A percentile compares a stretch with the other conserved stretches of the same genome.
phyloP scores from a whole-genome alignment of 2,113 vertebrate genomes.

The Alligator sinensis region DNA sequence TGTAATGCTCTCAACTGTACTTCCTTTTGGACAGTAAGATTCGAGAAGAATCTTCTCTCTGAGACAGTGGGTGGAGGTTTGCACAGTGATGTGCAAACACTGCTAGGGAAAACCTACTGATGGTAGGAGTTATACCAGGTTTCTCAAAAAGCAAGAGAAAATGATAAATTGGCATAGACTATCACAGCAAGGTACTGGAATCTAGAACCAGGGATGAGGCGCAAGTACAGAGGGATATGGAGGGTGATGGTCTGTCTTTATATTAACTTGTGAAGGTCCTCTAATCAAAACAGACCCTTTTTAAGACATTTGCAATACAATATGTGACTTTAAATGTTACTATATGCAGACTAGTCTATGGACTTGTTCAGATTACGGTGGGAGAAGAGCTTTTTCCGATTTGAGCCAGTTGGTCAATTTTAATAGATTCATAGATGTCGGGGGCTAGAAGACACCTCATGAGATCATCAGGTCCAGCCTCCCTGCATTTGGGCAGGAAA shows the following conservation, averaged over 20 bases:
- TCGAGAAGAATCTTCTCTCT: not conserved
- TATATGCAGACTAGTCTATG: not conserved
- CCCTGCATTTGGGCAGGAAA: too few species aligned
- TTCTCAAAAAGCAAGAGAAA: not conserved
- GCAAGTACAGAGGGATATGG: not conserved
- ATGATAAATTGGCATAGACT: not conserved
- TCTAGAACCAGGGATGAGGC: not conserved
- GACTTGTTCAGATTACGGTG: not conserved
- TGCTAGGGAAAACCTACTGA: not conserved
- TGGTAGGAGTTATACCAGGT: not conserved
- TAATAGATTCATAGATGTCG: too few species aligned
- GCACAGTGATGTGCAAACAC: not conserved
- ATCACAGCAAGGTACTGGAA: not conserved
- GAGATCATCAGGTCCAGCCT: too few species aligned
- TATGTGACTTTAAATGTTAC: not conserved
- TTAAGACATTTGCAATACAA: too few species aligned
- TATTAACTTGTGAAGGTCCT: rapidly evolving
- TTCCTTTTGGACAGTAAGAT: not conserved
- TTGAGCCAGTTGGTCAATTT: too few species aligned
- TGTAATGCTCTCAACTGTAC: not conserved
- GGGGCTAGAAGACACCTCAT: too few species aligned
- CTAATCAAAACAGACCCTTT: constrained; percentile 1
- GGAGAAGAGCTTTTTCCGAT: not conserved
- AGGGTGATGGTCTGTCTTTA: not conserved
- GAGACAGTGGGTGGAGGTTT: too few species aligned